Evolutionary conservation across 2,888 invertebrate species (phyloP).

Genomic region (Andricus quercusramuli): DNA sequence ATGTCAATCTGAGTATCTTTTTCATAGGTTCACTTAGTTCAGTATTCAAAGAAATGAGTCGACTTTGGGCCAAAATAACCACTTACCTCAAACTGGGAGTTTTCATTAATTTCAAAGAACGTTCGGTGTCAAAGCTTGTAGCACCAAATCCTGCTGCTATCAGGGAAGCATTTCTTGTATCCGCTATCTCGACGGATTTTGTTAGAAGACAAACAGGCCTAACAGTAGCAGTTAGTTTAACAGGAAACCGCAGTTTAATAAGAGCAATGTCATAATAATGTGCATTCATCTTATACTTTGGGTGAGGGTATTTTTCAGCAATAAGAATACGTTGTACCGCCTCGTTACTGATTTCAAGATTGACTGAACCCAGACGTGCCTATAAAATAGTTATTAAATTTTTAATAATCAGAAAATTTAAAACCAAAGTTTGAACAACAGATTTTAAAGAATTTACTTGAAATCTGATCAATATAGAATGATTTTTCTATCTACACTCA

Average conservation of each 20-base stretch:
- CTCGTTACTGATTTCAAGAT: conserved; percentile 51
- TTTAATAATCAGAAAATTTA: not conserved
- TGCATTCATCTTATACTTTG: conserved; percentile 63
- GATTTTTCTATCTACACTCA: too few species aligned
- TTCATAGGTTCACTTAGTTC: too few species aligned
- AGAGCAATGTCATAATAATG: conserved; percentile 71
- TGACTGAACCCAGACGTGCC: conserved; percentile 69
- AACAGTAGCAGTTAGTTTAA: conserved; percentile 58
- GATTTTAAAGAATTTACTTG: too few species aligned
- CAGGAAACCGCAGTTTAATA: conserved; percentile 60
- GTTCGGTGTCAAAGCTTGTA: conserved; percentile 54
- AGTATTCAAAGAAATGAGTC: too few species aligned
- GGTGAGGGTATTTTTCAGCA: conserved; percentile 62
- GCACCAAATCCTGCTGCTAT: conserved; percentile 70
- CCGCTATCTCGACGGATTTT: conserved; percentile 54
- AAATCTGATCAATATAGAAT: too few species aligned
- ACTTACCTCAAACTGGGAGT: conserved; percentile 67
- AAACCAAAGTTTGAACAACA: too few species aligned
- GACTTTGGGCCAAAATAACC: not conserved
- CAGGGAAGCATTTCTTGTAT: conserved; percentile 56
- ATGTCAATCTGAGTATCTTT: not conserved
- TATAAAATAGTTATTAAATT: not conserved
- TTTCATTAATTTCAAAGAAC: conserved; percentile 62
- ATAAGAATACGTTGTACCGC: conserved; percentile 64
- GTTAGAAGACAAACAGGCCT: conserved; percentile 71